Evolutionary conservation across 2,888 invertebrate genomes (phyloP).

Genomic region (Pegoplata infirma): DNA sequence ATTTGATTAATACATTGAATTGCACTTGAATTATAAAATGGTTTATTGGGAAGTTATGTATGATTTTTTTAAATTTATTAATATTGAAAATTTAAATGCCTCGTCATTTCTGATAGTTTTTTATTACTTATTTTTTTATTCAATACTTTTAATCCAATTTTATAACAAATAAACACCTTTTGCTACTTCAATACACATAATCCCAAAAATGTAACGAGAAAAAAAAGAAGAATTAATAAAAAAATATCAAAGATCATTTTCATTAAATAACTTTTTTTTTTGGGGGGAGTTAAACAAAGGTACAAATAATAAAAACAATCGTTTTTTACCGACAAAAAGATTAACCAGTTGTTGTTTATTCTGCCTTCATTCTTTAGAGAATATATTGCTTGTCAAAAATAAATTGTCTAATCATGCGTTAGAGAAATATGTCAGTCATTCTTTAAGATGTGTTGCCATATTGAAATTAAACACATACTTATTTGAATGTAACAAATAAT

Average conservation of each 20-base stretch:
- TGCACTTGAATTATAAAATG: no score
- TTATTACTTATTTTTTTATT: not conserved
- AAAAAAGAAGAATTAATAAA: not conserved
- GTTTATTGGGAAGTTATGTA: no score
- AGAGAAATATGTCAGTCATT: slow-evolving; percentile 18
- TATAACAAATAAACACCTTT: slow-evolving; percentile 20
- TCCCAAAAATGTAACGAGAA: not conserved
- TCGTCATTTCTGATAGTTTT: not conserved
- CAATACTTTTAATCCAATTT: not conserved
- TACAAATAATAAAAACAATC: not conserved
- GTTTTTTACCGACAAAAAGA: slow-evolving; percentile 21
- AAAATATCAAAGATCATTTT: slow-evolving; percentile 32
- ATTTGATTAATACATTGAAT: no score
- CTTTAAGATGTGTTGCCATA: not conserved
- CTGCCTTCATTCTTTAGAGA: no score
- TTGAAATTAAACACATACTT: not conserved
- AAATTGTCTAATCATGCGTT: slow-evolving; percentile 42
- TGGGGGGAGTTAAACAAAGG: slow-evolving; percentile 5
- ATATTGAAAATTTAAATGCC: not conserved
- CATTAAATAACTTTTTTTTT: slow-evolving; percentile 25
- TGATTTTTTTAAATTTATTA: not conserved
- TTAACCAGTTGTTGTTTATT: not conserved
- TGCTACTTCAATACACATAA: slow-evolving; percentile 41
- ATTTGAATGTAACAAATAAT: slow-evolving; percentile 32
- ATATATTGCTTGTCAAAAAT: slow-evolving; percentile 27